Percentiles rank a stretch among this genome's conserved stretches.
phyloP scores from a whole-genome alignment of 2,113 vertebrate species.

The Muntiacus reevesi region DNA sequence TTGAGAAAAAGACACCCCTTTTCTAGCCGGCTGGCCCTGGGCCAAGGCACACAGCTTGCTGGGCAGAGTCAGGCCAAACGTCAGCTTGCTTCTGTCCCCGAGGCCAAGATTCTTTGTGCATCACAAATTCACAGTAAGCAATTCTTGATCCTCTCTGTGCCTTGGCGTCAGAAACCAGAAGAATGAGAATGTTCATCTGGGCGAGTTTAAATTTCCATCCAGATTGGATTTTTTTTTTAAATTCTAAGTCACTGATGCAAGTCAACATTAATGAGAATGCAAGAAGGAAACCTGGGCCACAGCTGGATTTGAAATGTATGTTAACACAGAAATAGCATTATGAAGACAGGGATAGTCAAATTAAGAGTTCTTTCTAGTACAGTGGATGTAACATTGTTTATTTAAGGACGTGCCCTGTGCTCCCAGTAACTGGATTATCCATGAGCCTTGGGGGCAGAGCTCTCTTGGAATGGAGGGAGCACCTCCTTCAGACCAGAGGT shows the following conservation, averaged over 20 bases:
- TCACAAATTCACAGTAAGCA: background rate
- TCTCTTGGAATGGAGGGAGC: background rate
- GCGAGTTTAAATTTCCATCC: background rate
- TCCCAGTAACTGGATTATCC: too few relatives aligned
- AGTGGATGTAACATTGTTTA: accelerated
- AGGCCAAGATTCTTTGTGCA: background rate
- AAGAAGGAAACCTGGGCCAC: background rate
- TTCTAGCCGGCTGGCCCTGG: background rate
- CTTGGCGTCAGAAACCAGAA: background rate
- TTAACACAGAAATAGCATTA: background rate
- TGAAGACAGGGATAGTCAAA: background rate
- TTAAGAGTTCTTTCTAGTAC: background rate
- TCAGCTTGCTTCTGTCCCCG: background rate
- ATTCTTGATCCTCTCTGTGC: background rate
- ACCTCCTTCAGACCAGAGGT: background rate
- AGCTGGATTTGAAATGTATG: background rate
- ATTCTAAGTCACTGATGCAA: background rate
- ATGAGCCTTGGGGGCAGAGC: background rate
- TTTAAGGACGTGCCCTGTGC: background rate
- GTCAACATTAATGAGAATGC: background rate
- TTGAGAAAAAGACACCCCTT: background rate
- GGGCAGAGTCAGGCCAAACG: accelerated
- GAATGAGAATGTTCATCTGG: background rate
- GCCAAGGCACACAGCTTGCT: background rate
- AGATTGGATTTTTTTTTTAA: background rate